Evolutionary conservation across 2,797 vertebrate genomes (phyloP), one percentile per base, ranked within the genome.

Genomic region (Fratercula arctica): DNA sequence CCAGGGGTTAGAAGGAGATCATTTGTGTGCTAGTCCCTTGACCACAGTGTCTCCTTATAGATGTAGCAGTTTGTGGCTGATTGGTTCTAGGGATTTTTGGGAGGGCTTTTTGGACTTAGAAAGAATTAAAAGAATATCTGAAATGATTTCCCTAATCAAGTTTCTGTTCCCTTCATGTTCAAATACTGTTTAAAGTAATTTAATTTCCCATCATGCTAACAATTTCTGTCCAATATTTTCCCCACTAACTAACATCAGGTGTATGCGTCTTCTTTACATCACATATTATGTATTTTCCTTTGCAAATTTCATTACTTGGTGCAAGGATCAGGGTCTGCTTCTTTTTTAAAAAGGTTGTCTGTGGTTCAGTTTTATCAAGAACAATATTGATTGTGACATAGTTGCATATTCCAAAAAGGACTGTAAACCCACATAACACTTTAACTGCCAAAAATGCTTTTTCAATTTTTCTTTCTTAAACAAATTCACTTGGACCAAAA

Each of bases 321-420:
- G 89, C 95, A 95, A 78, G 85, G 80, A 93, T 93, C 73, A 89
- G 91, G 74, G 76, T 89, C 93, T 97, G 89, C 57, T 94, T 39
- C 89, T 87, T 74, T 95, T 96, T 93, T 70, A 75, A 59, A 85
- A 72, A 89, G 80, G 89, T 83, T 95, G 93, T 92, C 96, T 94
- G 94, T 80, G 70, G 68, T 93, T 97, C 95, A 88, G 83, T 93
- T 96, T 95, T 95, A 96, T 96, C 93, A 94, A 85, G 95, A 95
- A 95, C 93, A 96, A 94, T 96, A 97, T 97, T 96, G 91, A 93
- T 95, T 95, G 95, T 97, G 96, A 97, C 96, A 95, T 56, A 85
- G 66, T 90, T 78, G 13, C 93, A 90, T 95, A 94, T 89, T 94
- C 94, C 94, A 95, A 93, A 96, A 94, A 95, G 89, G 94, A 68